A percentile compares a stretch with the other conserved stretches of the same genome.
Conservation (phyloP, 2,797 vertebrate species). For the Myotis findleyi region DNA sequence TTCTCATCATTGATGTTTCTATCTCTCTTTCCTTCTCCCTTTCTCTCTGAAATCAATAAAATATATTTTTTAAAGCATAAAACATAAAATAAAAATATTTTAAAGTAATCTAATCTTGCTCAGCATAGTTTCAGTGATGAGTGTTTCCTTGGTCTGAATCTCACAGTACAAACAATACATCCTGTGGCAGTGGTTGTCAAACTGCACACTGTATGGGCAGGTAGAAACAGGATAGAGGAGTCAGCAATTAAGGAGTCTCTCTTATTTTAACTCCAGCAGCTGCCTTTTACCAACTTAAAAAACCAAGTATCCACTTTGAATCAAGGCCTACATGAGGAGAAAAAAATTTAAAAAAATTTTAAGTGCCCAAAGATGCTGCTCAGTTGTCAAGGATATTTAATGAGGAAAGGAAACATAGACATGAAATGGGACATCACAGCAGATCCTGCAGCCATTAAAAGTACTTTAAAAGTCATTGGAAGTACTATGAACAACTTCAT, state of each 20-base stretch:
- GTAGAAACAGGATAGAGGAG: neutral
- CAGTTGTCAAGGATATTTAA: neutral
- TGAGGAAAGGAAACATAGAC: neutral
- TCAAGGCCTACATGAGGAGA: neutral
- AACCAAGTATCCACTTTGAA: neutral
- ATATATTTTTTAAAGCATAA: neutral
- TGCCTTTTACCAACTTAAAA: neutral
- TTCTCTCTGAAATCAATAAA: neutral
- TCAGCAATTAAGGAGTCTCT: neutral
- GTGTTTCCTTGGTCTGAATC: neutral
- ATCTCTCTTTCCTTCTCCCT: neutral
- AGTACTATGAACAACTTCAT: neutral
- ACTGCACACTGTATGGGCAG: neutral
- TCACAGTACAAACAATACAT: neutral
- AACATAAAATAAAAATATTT: neutral
- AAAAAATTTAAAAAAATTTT: neutral
- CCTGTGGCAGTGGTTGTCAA: neutral
- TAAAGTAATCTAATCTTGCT: neutral
- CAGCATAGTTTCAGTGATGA: neutral
- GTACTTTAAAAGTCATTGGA: neutral
- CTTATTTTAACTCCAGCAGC: neutral
- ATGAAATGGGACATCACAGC: neutral
- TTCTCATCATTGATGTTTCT: neutral
- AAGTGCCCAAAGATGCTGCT: neutral
- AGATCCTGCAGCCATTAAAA: neutral